Evolutionary conservation across 2,888 invertebrate species (phyloP), one percentile per base, ranked within the genome.

Genomic region (Anoplius nigerrimus): DNA sequence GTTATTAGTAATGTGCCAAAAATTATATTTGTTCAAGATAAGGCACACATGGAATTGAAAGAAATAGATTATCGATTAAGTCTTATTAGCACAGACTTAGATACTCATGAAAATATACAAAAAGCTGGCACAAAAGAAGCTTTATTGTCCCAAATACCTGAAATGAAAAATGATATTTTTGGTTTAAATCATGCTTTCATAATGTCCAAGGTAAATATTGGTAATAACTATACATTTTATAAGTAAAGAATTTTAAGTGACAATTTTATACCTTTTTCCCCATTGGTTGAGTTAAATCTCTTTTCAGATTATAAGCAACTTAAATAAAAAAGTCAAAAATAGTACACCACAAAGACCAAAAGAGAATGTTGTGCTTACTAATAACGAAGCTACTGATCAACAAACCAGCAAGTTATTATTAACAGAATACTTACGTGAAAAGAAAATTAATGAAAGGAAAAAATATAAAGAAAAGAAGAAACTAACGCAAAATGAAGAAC

Each of bases 1-100:
- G 89, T 95, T 0, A 93, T 96, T 91, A 95, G 96, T 11, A 90
- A 92, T 73, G 93, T 96, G 45, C 96, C 96, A 5, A 91, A 91
- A 68, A 92, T 96, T 66, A 85, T 90, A 46, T 96, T 96, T 90
- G 91, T 95, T 0, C 93, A 92, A 91, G 94, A 95, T 87, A 92
- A 90, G 80, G 89, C 91, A 94, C 93, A 0, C 34, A 34, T 34
- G 11, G 8, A 11, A 11, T 34, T 34, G 8, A 92, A 92, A n/a
- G 92, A 93, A 79, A 92, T 91, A 81, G 88, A 89, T 21, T 91
- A 92, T 0, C 6, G 59, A 3, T 62, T 42, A 58, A 2, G 15
- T 24, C 5, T 48, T 11, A n/a, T 43, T 27, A 18, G 52, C 22
- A 63, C 27, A 5, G 18, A n/a, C n/a, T 78, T 34, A 66, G 48